phyloP scores from a whole-genome alignment of 2,888 invertebrate genomes.

The Octonoba sinensis region DNA sequence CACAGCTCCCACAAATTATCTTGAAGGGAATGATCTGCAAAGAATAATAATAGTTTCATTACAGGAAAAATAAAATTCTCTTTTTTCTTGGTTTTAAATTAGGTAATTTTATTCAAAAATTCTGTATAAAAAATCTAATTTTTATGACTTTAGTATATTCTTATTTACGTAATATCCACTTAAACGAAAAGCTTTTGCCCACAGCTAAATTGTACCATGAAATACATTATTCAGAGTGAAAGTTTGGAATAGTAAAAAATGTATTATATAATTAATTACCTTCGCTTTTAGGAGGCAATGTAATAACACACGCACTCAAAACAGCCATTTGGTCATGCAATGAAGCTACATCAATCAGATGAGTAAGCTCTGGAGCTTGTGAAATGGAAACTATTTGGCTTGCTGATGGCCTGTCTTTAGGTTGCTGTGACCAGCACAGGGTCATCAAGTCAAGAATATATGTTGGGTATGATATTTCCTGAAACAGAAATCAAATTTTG shows the following conservation, averaged over 20 bases:
- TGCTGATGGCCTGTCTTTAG: constrained; percentile 88
- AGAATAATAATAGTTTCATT: not conserved
- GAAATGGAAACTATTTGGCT: constrained; percentile 94
- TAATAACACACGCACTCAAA: constrained; percentile 62
- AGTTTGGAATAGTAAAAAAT: not conserved
- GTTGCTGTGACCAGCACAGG: constrained; percentile 90
- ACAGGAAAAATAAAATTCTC: too few relatives aligned
- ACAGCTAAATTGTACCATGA: too few relatives aligned
- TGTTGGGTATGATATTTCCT: constrained; percentile 66
- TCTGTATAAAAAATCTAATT: too few relatives aligned
- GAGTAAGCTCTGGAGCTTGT: constrained; percentile 93
- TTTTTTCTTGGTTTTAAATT: too few relatives aligned
- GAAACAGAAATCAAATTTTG: not conserved
- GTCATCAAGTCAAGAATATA: constrained; percentile 95
- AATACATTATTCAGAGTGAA: too few relatives aligned
- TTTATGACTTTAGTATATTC: too few relatives aligned
- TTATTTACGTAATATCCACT: too few relatives aligned
- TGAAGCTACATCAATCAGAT: constrained; percentile 83
- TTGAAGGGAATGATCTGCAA: constrained; percentile 51
- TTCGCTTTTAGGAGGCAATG: constrained; percentile 57
- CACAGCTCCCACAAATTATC: constrained; percentile 65
- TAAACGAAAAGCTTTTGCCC: too few relatives aligned
- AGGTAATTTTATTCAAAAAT: too few relatives aligned
- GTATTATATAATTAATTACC: constrained; percentile 8
- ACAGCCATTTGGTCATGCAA: constrained; percentile 73